Conservation (phyloP, 2,888 invertebrate species). For the Drosophila kanekoi region DNA sequence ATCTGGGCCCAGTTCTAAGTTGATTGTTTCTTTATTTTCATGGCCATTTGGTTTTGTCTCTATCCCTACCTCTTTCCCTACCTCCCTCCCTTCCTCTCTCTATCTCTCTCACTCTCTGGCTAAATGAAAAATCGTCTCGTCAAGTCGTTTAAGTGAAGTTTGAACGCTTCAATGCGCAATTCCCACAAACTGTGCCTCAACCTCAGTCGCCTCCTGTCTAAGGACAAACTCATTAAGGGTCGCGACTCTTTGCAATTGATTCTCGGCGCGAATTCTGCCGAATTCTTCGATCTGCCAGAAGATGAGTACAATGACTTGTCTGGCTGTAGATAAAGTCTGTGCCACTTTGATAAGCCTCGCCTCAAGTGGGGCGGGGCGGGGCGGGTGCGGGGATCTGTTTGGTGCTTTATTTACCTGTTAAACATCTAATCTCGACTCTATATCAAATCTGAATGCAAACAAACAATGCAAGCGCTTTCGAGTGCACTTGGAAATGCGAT, state of each 20-base stretch:
- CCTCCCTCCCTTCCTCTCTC: background rate
- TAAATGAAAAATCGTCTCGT: conserved; percentile 50
- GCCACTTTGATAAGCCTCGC: conserved; percentile 39
- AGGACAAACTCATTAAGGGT: conserved; percentile 62
- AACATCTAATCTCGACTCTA: conserved; percentile 46
- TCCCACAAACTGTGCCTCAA: conserved; percentile 45
- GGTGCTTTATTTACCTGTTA: conserved; percentile 33
- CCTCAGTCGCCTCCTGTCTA: conserved; percentile 12
- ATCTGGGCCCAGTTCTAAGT: conserved; percentile 29
- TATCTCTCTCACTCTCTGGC: background rate
- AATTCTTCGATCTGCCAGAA: no score
- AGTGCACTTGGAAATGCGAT: conserved; percentile 20
- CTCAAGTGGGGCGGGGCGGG: no score
- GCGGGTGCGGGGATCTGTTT: no score
- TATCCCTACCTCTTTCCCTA: background rate
- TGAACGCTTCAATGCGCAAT: conserved; percentile 66
- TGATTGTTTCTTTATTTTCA: conserved; percentile 43
- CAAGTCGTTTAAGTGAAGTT: conserved; percentile 39
- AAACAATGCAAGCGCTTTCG: no score
- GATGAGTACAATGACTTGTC: conserved; percentile 26
- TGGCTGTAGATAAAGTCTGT: conserved; percentile 15
- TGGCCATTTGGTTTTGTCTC: conserved; percentile 28
- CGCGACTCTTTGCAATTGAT: conserved; percentile 4
- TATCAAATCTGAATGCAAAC: conserved; percentile 24
- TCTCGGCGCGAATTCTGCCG: no score